A percentile compares a stretch with the other conserved stretches of the same genome.
These are phyloP conservation scores for Melieria crassipennis DNA, from an alignment of 2,888 invertebrate genomes.

Conservation along the genomic window DNA sequence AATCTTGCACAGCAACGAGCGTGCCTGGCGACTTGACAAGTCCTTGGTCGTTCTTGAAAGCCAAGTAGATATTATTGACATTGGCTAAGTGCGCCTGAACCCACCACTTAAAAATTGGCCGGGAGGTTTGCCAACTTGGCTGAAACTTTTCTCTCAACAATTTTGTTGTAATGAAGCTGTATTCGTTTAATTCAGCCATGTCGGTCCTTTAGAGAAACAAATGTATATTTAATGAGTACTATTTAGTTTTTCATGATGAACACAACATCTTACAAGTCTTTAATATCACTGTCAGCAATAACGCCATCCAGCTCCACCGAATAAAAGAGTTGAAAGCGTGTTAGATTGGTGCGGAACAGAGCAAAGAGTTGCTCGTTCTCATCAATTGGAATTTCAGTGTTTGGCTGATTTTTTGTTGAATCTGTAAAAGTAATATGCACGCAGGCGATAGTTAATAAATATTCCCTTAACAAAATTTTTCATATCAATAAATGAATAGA, in stretches of 20 bases:
- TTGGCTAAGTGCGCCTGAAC: constrained; percentile 18
- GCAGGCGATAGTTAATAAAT: no score
- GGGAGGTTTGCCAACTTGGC: neutral
- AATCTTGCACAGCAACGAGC: neutral
- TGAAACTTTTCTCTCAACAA: neutral
- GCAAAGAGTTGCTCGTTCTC: neutral
- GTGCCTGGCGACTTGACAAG: constrained; percentile 7
- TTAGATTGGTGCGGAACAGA: constrained; percentile 7
- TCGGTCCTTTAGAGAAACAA: constrained; percentile 1
- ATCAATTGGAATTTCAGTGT: constrained; percentile 14
- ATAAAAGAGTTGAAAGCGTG: constrained; percentile 19
- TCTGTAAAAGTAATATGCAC: no score
- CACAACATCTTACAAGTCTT: constrained; percentile 12
- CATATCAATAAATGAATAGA: no score
- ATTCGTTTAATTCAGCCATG: constrained; percentile 7
- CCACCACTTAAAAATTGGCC: constrained; percentile 18
- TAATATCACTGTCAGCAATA: constrained; percentile 9
- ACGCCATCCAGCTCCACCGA: constrained; percentile 18
- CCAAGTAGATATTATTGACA: constrained; percentile 5
- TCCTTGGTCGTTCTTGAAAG: constrained; percentile 3
- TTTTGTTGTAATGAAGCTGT: constrained; percentile 16
- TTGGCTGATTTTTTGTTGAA: neutral
- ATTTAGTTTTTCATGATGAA: no score
- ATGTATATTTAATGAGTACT: no score
- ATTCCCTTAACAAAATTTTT: no score